Evolutionary conservation across 1,140 invertebrate genomes (phyloP).

Genomic region (Platyura marginata): DNA sequence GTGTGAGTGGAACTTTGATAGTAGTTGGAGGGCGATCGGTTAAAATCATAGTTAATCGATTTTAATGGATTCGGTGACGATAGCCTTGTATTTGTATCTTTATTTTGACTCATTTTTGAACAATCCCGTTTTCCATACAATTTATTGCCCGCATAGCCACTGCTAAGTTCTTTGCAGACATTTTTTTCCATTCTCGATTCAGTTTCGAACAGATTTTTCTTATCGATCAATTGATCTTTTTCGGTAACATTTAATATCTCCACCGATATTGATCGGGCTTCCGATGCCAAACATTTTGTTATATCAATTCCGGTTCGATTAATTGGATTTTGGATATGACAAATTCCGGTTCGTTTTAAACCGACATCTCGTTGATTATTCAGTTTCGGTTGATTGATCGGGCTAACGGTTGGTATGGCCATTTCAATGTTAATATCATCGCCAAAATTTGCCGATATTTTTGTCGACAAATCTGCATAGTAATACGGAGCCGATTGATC

Average conservation of each 20-base stretch:
- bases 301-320: slow-evolving; percentile 23
- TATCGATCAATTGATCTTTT: slow-evolving; percentile 48
- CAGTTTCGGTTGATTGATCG: slow-evolving; percentile 19
- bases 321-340: slow-evolving; percentile 62
- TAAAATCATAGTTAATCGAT: not conserved
- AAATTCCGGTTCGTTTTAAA: slow-evolving; percentile 41
- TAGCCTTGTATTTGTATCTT: not conserved
- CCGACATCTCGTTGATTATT: slow-evolving; percentile 45
- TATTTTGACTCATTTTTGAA: not conserved
- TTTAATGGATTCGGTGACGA: not conserved
- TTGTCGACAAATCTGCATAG: slow-evolving; percentile 74
- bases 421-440: no score
- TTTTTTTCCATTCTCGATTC: slow-evolving; percentile 25
- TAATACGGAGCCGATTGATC: slow-evolving; percentile 61
- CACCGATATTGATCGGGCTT: slow-evolving; percentile 36
- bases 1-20: not conserved
- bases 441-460: no score
- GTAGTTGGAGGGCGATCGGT: not conserved
- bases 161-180: not conserved
- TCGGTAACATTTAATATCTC: slow-evolving; percentile 45
- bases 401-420: no score
- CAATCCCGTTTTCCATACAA: not conserved
- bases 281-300: slow-evolving; percentile 21
- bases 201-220: slow-evolving; percentile 58
- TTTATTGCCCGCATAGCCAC: not conserved